phyloP scores from a whole-genome alignment of 2,113 vertebrate genomes.

The Naja naja region DNA sequence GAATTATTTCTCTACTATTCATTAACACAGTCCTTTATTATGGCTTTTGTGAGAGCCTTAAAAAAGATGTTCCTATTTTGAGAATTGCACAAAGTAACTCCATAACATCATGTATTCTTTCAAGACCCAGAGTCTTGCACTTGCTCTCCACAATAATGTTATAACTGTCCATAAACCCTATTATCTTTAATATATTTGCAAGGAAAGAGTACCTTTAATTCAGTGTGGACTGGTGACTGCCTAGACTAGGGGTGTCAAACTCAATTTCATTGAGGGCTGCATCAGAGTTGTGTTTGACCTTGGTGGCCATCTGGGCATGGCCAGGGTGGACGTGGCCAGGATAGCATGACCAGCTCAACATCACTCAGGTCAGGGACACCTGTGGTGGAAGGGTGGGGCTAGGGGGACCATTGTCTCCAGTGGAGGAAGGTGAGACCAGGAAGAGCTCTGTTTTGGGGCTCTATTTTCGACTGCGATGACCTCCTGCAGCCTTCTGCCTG shows the following conservation, averaged over 20 bases:
- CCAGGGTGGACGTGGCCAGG: too few relatives aligned
- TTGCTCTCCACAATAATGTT: not conserved
- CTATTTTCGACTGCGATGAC: too few relatives aligned
- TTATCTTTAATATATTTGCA: not conserved
- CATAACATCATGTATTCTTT: not conserved
- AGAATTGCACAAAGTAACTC: not conserved
- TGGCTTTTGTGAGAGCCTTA: not conserved
- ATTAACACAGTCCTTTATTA: not conserved
- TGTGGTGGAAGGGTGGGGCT: too few relatives aligned
- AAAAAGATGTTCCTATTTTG: not conserved
- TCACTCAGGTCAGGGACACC: too few relatives aligned
- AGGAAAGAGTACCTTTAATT: not conserved
- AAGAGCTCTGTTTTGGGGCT: too few relatives aligned
- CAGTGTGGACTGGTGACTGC: not conserved
- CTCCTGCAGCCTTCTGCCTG: too few relatives aligned
- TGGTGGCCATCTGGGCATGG: too few relatives aligned
- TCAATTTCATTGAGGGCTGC: too few relatives aligned
- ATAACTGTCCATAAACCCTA: not conserved
- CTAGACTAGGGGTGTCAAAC: not conserved
- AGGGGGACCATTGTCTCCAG: too few relatives aligned
- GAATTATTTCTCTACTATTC: not conserved
- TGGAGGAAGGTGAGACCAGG: too few relatives aligned
- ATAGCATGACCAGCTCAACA: too few relatives aligned
- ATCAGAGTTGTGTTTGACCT: too few relatives aligned
- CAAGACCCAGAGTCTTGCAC: not conserved